These are phyloP conservation scores for Fundulus diaphanus DNA, from an alignment of 2,797 vertebrate species.

Conservation along the genomic window DNA sequence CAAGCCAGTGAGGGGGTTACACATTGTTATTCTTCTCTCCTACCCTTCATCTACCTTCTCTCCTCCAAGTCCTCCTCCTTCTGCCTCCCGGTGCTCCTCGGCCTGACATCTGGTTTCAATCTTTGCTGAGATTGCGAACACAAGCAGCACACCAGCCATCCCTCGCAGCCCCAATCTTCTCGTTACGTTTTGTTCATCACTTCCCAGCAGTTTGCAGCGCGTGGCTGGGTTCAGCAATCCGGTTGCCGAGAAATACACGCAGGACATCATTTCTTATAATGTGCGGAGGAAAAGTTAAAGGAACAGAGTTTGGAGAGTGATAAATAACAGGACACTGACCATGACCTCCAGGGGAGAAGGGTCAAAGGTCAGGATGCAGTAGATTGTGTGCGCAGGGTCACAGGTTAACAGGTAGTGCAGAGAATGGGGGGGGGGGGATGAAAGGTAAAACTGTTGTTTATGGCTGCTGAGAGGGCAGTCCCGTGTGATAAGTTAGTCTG, in stretches of 20 bases:
- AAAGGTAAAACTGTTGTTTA: constrained; percentile 68
- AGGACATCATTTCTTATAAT: neutral
- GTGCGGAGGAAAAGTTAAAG: neutral
- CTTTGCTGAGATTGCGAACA: constrained; percentile 55
- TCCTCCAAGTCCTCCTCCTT: constrained; percentile 44
- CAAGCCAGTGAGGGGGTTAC: constrained; percentile 41
- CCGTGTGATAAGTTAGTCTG: constrained; percentile 47
- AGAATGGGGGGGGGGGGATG: constrained; percentile 39
- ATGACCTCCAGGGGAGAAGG: constrained; percentile 51
- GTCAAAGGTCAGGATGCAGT: constrained; percentile 47
- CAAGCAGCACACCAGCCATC: constrained; percentile 52
- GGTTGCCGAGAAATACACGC: neutral
- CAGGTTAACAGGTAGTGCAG: constrained; percentile 68
- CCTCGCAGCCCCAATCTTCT: constrained; percentile 8
- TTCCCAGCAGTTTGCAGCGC: constrained; percentile 56
- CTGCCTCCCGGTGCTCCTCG: constrained; percentile 46
- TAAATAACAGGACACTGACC: constrained; percentile 56
- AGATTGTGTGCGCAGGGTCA: constrained; percentile 46
- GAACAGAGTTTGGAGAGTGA: constrained; percentile 22
- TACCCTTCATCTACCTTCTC: constrained; percentile 40
- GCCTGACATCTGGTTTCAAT: constrained; percentile 73
- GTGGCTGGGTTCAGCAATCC: constrained; percentile 24
- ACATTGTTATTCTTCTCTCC: constrained; percentile 31
- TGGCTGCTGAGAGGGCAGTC: constrained; percentile 43
- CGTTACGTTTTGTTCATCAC: constrained; percentile 47